Conservation (phyloP, 2,797 vertebrate species). For the Rhabdomys pumilio region DNA sequence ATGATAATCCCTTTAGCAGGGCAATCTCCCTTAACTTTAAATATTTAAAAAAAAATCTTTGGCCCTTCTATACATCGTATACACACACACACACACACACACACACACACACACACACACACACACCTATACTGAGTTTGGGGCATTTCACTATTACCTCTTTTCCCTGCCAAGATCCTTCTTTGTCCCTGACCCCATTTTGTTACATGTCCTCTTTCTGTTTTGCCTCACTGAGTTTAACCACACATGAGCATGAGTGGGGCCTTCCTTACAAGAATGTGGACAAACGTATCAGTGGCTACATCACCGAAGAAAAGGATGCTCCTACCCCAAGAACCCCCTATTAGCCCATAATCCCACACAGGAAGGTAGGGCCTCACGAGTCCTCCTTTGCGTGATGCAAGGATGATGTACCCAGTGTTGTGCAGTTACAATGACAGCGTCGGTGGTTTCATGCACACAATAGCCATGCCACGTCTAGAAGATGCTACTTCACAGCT, state of each 20-base stretch:
- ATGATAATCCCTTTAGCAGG: not conserved
- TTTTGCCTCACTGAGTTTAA: not conserved
- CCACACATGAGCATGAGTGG: no score
- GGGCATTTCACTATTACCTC: not conserved
- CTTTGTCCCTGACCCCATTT: no score
- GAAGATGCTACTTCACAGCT: not conserved
- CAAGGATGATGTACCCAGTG: rapidly evolving
- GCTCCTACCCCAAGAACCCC: not conserved
- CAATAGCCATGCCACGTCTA: not conserved
- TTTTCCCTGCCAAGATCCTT: not conserved
- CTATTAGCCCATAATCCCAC: not conserved
- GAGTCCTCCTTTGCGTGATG: not conserved
- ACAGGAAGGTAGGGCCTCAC: not conserved
- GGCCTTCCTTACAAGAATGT: not conserved
- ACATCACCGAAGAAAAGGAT: not conserved
- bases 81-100: not conserved
- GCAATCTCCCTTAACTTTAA: not conserved
- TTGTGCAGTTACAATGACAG: not conserved
- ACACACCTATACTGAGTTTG: not conserved
- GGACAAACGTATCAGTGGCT: not conserved
- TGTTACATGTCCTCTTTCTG: not conserved
- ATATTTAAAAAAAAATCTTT: not conserved
- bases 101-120: not conserved
- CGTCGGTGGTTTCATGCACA: not conserved
- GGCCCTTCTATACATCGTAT: not conserved